These are phyloP conservation scores for Tenualosa ilisha DNA, from an alignment of 2,797 vertebrate species.

Conservation along the genomic window DNA sequence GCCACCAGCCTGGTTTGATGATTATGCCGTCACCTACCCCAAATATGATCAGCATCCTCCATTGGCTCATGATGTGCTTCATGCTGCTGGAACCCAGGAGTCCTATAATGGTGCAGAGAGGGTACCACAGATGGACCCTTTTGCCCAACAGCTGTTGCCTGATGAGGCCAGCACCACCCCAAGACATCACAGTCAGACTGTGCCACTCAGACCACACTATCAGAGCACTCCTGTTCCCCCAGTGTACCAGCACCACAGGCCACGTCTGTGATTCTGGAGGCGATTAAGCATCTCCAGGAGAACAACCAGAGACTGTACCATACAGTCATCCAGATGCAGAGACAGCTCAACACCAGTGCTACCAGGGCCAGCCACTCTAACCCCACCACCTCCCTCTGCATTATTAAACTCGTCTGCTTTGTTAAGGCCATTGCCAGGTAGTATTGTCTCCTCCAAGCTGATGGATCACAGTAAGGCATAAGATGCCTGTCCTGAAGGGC, in stretches of 20 bases:
- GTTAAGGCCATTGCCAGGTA: no score
- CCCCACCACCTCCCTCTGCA: no score
- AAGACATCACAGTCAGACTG: background rate
- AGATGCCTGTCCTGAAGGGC: no score
- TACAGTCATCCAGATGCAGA: background rate
- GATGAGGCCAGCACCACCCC: background rate
- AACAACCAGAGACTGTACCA: background rate
- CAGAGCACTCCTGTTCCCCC: background rate
- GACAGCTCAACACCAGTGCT: background rate
- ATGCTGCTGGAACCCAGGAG: background rate
- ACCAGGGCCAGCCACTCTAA: background rate
- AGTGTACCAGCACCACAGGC: background rate
- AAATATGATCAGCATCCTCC: background rate
- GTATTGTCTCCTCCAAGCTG: no score
- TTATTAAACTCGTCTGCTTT: no score
- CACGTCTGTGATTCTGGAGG: background rate
- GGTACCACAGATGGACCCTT: background rate
- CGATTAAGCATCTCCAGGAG: background rate
- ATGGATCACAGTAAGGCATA: no score
- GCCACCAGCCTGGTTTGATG: background rate
- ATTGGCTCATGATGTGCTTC: background rate
- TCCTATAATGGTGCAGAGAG: background rate
- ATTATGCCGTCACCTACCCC: background rate
- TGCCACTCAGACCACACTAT: background rate
- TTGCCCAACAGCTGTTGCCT: background rate